Base-by-base conservation (phyloP, 2,113 vertebrate genomes). In the Channa maculata region DNA sequence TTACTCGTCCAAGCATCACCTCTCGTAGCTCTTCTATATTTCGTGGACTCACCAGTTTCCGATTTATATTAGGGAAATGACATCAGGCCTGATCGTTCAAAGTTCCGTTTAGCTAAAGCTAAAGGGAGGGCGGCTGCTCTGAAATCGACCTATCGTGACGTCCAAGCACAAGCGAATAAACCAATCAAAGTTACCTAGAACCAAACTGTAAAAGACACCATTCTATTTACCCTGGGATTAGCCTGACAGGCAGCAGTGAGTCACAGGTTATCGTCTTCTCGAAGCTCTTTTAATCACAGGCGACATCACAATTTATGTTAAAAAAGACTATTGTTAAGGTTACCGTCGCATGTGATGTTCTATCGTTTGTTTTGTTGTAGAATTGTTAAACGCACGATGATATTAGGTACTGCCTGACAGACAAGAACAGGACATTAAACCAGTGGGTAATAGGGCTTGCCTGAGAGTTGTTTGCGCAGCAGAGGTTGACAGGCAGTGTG, bases 1-100 rank as follows among this genome's bases (percentile, higher is more conserved):
- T 14, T 34, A 68, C 69, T 90, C 78, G 65, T 75, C 49, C 71
- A 55, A 83, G 81, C 83, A 90, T 88, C 87, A 34, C 88, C 88
- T 7, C 84, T 87, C 59, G 65, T 3, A 62, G 80, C 74, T 79
- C 85, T 85, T 79, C 80, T 62, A 67, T 71, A 37, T 64, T 75
- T 87, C 80, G 60, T 79, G 55, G 45, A 82, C 46, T 74, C 63
- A 59, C 52, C 80, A 65, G 75, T 76, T 88, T 90, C 88, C 87
- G 80, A 57, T 83, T 62, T 34, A 48, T 0, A 33, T 65, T 5
- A 3, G 0, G 78, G 79, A 89, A 88, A 46, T 90, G 75, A 89
- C 87, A 87, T 14, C 33, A 71, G 1, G 5, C 57, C 54, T 5
- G 37, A 43, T 46, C 36, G 48, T 57, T 50, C 4, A 54, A 54